phyloP scores from a whole-genome alignment of 2,113 vertebrate species.

The Motacilla alba region DNA sequence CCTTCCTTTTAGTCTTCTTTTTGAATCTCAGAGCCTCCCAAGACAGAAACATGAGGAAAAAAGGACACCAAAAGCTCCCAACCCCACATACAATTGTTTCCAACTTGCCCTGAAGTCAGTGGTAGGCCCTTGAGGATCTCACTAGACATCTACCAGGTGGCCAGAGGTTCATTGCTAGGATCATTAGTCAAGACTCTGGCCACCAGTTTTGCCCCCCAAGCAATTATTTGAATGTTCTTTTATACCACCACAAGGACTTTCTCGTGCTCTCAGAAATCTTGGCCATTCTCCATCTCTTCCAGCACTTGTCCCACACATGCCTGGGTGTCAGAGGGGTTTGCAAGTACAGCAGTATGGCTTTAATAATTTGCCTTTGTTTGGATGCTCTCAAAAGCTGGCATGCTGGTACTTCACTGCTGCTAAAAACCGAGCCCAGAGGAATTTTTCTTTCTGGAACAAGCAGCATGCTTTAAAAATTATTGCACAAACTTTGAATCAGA shows the following conservation, averaged over 20 bases:
- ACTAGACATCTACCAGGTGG: background rate
- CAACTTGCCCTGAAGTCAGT: background rate
- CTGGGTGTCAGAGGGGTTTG: background rate
- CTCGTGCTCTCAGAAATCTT: background rate
- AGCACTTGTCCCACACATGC: background rate
- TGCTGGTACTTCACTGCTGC: background rate
- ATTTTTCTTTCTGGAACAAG: background rate
- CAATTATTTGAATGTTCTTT: background rate
- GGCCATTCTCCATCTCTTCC: background rate
- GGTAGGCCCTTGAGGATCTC: background rate
- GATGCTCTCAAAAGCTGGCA: background rate
- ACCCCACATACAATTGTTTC: background rate
- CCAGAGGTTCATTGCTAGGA: background rate
- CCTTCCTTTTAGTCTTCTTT: background rate
- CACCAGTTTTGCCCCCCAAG: background rate
- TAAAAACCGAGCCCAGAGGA: background rate
- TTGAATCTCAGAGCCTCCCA: background rate
- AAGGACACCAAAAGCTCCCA: background rate
- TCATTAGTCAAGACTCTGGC: background rate
- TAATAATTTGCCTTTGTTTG: background rate
- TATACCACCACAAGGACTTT: background rate
- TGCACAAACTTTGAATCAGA: background rate
- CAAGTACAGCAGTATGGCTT: background rate
- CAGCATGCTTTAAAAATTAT: background rate
- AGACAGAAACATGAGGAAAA: background rate